phyloP scores from a whole-genome alignment of 2,113 vertebrate genomes.

The Salminus brasiliensis region DNA sequence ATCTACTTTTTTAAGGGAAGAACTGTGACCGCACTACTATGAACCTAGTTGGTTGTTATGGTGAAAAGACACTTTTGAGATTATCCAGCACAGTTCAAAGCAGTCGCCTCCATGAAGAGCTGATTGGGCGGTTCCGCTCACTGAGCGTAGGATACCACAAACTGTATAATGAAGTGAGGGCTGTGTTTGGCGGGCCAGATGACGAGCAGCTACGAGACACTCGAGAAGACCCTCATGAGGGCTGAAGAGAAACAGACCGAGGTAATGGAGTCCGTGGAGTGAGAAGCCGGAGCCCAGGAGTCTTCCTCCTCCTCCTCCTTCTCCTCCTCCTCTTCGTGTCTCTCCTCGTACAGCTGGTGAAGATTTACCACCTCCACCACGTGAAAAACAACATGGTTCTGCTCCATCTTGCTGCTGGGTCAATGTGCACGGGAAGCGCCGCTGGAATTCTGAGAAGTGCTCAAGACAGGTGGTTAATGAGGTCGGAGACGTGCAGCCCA shows the following conservation, averaged over 20 bases:
- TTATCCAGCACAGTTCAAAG: background rate
- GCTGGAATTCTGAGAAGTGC: slow-evolving; percentile 15
- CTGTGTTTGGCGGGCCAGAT: slow-evolving; percentile 9
- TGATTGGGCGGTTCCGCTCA: slow-evolving; percentile 6
- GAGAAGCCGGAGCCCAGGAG: slow-evolving; percentile 46
- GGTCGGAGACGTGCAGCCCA: background rate
- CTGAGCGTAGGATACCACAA: background rate
- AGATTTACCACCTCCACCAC: slow-evolving; percentile 10
- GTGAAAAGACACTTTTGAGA: background rate
- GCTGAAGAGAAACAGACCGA: slow-evolving; percentile 53
- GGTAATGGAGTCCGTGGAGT: slow-evolving; percentile 56
- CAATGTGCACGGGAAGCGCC: background rate
- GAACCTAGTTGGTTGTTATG: too few relatives aligned
- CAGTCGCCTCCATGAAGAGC: slow-evolving; percentile 2
- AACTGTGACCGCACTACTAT: too few relatives aligned
- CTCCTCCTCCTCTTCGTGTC: background rate
- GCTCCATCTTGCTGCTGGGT: background rate
- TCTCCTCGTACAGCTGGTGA: slow-evolving; percentile 22
- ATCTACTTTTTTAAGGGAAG: too few relatives aligned
- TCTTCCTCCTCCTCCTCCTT: slow-evolving; percentile 23
- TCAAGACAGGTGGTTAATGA: slow-evolving; percentile 17
- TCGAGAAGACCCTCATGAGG: slow-evolving; percentile 60
- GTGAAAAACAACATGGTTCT: background rate
- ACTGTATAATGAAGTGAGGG: slow-evolving; percentile 40
- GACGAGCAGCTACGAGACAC: slow-evolving; percentile 40